Percentiles rank a stretch among this genome's conserved stretches.
Conservation (phyloP, 2,797 vertebrate species). For the Babyrousa celebensis region DNA sequence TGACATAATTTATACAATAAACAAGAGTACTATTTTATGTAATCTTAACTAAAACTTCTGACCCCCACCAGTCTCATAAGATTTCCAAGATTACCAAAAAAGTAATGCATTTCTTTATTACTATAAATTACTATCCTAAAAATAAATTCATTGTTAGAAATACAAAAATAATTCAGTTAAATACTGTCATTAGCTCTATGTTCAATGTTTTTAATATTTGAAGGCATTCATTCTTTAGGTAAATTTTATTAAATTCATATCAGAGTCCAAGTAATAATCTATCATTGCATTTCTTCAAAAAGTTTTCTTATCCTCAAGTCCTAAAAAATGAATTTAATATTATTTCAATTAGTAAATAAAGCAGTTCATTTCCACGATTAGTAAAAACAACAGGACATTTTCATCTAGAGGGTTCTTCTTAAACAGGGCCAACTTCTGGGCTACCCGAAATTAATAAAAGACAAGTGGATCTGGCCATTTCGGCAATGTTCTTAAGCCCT, state of each 20-base stretch:
- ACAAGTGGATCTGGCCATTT: background rate
- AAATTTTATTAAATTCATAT: constrained; percentile 48
- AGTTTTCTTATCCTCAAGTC: background rate
- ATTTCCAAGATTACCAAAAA: constrained; percentile 61
- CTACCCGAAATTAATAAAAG: background rate
- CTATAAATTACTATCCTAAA: constrained; percentile 50
- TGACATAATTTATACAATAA: constrained; percentile 36
- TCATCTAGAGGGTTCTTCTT: constrained; percentile 8
- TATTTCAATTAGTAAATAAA: constrained; percentile 25
- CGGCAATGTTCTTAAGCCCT: background rate
- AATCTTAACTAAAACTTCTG: background rate
- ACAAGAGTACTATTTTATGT: constrained; percentile 47
- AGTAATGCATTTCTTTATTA: background rate
- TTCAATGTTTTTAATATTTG: constrained; percentile 28
- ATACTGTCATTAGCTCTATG: background rate
- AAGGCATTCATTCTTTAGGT: constrained; percentile 1
- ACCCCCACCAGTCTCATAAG: background rate
- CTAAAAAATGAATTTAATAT: constrained; percentile 31
- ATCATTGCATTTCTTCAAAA: constrained; percentile 45
- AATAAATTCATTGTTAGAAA: constrained; percentile 61
- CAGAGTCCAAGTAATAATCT: constrained; percentile 44
- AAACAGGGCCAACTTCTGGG: constrained; percentile 25
- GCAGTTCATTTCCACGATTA: background rate
- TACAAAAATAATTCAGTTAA: constrained; percentile 33
- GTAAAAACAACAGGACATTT: background rate